A percentile compares a stretch with the other conserved stretches of the same genome.
phyloP scores from a whole-genome alignment of 2,888 invertebrate genomes.

The Leptopilina myrica region DNA sequence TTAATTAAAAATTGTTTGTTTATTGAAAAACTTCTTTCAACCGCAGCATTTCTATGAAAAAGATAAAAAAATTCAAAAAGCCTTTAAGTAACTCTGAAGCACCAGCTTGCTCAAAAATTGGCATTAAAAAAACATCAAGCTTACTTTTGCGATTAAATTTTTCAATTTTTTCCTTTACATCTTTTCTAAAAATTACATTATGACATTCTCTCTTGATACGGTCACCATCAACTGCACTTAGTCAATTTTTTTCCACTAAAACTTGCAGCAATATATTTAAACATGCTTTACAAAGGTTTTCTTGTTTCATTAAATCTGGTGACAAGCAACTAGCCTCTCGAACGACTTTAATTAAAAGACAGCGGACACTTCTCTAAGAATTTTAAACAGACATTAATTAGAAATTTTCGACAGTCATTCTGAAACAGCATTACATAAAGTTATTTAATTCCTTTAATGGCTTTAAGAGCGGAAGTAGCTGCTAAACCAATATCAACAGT shows the following conservation, averaged over 20 bases:
- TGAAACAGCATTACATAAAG: not conserved
- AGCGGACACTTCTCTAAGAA: slow-evolving; percentile 44
- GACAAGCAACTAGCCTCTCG: slow-evolving; percentile 40
- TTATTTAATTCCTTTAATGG: slow-evolving; percentile 42
- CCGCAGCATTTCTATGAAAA: slow-evolving; percentile 42
- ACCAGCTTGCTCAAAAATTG: slow-evolving; percentile 18
- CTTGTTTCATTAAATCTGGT: slow-evolving; percentile 38
- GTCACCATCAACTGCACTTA: slow-evolving; percentile 40
- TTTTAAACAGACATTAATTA: slow-evolving; percentile 23
- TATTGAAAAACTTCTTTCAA: slow-evolving; percentile 42
- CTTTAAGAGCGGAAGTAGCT: slow-evolving; percentile 42
- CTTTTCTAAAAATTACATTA: not conserved
- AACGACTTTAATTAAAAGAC: slow-evolving; percentile 27
- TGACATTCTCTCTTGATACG: slow-evolving; percentile 24
- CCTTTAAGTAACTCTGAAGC: slow-evolving; percentile 9
- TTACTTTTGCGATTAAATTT: not conserved
- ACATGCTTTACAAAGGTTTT: not conserved
- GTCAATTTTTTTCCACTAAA: slow-evolving; percentile 31
- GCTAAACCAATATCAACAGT: slow-evolving; percentile 46
- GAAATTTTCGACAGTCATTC: too few species aligned
- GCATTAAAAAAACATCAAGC: slow-evolving; percentile 33
- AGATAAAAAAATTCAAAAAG: slow-evolving; percentile 5
- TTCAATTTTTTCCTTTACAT: not conserved
- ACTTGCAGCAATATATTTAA: slow-evolving; percentile 29
- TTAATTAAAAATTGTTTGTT: slow-evolving; percentile 46